Conservation (phyloP, 1,140 invertebrate species). For the Drosophila kurseongensis region DNA sequence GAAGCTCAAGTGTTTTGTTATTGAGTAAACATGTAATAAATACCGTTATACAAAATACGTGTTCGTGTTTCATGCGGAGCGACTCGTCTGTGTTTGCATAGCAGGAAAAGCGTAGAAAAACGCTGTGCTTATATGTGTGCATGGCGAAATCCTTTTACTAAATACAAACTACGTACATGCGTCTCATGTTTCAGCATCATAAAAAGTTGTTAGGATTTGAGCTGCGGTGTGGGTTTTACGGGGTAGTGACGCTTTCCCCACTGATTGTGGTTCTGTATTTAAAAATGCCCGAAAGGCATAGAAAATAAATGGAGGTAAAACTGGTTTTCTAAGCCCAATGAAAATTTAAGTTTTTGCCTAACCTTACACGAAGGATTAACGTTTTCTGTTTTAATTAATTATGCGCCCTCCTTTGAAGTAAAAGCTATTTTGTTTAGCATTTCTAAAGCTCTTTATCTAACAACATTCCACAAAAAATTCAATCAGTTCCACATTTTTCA, state of each 20-base stretch:
- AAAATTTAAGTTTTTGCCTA: constrained; percentile 5
- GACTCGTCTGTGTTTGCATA: constrained; percentile 59
- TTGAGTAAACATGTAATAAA: constrained; percentile 79
- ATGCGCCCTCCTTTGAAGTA: too few relatives aligned
- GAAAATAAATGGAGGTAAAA: constrained; percentile 26
- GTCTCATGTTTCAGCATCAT: constrained; percentile 70
- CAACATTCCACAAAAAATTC: background rate
- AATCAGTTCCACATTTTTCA: constrained; percentile 1
- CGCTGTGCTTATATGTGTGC: constrained; percentile 12
- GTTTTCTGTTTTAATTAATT: too few relatives aligned
- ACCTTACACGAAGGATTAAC: too few relatives aligned
- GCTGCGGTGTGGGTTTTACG: constrained; percentile 17
- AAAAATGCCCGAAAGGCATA: constrained; percentile 67
- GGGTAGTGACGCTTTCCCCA: constrained; percentile 8
- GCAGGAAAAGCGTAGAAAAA: constrained; percentile 33
- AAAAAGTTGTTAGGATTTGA: constrained; percentile 43
- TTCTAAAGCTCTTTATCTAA: background rate
- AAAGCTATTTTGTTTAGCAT: background rate
- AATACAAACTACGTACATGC: constrained; percentile 68
- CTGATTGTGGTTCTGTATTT: constrained; percentile 33
- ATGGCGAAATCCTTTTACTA: constrained; percentile 68
- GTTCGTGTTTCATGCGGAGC: constrained; percentile 50
- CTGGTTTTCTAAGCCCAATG: constrained; percentile 1
- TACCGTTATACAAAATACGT: constrained; percentile 73
- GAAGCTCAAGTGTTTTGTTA: constrained; percentile 77